These are phyloP conservation scores for Notechis scutatus DNA, from an alignment of 2,113 vertebrate genomes.

Conservation along the genomic window DNA sequence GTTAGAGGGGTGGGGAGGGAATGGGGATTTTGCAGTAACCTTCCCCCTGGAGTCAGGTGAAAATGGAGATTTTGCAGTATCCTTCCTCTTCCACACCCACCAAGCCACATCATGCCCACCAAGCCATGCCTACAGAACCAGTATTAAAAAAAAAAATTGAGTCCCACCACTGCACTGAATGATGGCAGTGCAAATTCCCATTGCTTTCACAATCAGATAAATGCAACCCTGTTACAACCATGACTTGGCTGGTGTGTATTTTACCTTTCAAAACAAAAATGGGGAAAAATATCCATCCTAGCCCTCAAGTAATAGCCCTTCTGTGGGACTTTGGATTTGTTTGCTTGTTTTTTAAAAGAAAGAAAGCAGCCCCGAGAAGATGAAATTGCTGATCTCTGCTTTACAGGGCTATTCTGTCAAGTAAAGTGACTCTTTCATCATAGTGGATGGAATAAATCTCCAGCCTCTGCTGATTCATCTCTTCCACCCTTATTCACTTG, in stretches of 20 bases:
- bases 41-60: no score
- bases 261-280: not conserved
- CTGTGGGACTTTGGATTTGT: not conserved
- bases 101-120: no score
- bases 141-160: no score
- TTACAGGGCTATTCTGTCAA: not conserved
- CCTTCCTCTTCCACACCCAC: no score
- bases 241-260: not conserved
- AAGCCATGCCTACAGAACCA: no score
- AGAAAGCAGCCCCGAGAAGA: not conserved
- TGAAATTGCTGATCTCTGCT: not conserved
- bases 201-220: not conserved
- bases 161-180: not conserved
- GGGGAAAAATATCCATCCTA: not conserved
- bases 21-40: no score
- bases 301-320: not conserved
- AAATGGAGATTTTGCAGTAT: no score
- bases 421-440: not conserved
- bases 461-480: conserved; percentile 40
- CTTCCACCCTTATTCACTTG: accelerated
- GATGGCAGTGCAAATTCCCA: not conserved
- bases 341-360: not conserved
- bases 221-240: not conserved
- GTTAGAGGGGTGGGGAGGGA: no score
- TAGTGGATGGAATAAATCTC: accelerated